A percentile compares a stretch with the other conserved stretches of the same genome.
Evolutionary conservation across 2,797 vertebrate species (phyloP).

Genomic region (Eutrigla gurnardus): DNA sequence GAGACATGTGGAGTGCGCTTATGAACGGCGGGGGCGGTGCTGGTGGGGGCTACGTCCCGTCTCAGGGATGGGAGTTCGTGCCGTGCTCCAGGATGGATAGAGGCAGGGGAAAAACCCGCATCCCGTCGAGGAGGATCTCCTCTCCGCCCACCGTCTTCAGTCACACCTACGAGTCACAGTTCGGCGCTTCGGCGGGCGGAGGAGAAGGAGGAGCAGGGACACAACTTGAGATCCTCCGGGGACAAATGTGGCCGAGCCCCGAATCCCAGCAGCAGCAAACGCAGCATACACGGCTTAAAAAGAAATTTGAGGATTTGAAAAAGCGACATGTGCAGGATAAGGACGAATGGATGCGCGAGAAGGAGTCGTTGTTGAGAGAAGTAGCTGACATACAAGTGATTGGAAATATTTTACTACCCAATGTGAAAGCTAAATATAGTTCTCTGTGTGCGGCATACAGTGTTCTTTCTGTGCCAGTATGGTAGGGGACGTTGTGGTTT

Average conservation of each 20-base stretch:
- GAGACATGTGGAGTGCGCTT: constrained; percentile 78
- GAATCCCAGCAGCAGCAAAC: constrained; percentile 62
- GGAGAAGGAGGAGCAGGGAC: constrained; percentile 60
- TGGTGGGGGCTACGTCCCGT: constrained; percentile 63
- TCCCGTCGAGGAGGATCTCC: constrained; percentile 76
- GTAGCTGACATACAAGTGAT: constrained; percentile 86
- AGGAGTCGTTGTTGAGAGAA: constrained; percentile 84
- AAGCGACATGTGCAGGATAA: constrained; percentile 80
- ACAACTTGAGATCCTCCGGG: constrained; percentile 58
- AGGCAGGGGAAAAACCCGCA: constrained; percentile 67
- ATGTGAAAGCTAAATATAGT: neutral
- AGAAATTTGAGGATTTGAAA: constrained; percentile 81
- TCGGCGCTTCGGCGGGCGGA: constrained; percentile 42
- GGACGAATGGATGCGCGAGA: constrained; percentile 83
- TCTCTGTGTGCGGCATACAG: neutral
- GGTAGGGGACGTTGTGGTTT: neutral
- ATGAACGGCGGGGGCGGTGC: constrained; percentile 73
- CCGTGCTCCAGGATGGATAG: constrained; percentile 69
- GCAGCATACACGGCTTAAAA: constrained; percentile 77
- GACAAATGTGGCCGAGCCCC: constrained; percentile 68
- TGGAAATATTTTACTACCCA: constrained; percentile 8
- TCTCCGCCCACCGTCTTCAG: constrained; percentile 78
- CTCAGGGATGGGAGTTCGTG: constrained; percentile 81
- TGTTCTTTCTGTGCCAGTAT: neutral
- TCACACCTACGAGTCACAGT: constrained; percentile 68